phyloP scores from a whole-genome alignment of 2,888 invertebrate genomes.

The Neoascia interrupta region DNA sequence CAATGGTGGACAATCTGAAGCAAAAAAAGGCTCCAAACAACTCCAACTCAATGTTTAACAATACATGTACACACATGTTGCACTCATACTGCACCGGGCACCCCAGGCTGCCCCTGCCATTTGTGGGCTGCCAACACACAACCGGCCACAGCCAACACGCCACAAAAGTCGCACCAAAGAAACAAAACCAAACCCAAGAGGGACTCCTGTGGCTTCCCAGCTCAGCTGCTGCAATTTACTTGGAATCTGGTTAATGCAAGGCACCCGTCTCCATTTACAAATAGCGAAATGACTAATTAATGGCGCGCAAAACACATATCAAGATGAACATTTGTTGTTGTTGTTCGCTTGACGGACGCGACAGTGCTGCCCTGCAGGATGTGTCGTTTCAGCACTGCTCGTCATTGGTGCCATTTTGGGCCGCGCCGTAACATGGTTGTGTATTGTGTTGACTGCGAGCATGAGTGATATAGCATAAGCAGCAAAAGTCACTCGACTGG shows the following conservation, averaged over 20 bases:
- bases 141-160: constrained; percentile 40
- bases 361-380: constrained; percentile 56
- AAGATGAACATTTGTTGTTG: constrained; percentile 71
- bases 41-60: constrained; percentile 65
- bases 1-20: neutral
- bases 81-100: constrained; percentile 54
- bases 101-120: no score
- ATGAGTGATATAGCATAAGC: constrained; percentile 68
- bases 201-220: constrained; percentile 59
- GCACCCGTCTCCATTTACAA: constrained; percentile 73
- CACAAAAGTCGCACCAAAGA: neutral
- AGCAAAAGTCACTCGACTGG: constrained; percentile 67
- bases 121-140: constrained; percentile 52
- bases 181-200: constrained; percentile 49
- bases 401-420: constrained; percentile 69
- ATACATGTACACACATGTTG: constrained; percentile 65
- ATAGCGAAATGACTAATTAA: constrained; percentile 74
- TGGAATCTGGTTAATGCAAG: constrained; percentile 73
- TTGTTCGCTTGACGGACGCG: constrained; percentile 16
- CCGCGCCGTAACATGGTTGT: constrained; percentile 39
- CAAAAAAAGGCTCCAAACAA: constrained; percentile 60
- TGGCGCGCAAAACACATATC: constrained; percentile 74
- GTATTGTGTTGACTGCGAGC: constrained; percentile 60
- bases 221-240: constrained; percentile 70
- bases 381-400: constrained; percentile 51